Conservation (phyloP, 2,888 invertebrate species). For the Sinhomidia bicolor region DNA sequence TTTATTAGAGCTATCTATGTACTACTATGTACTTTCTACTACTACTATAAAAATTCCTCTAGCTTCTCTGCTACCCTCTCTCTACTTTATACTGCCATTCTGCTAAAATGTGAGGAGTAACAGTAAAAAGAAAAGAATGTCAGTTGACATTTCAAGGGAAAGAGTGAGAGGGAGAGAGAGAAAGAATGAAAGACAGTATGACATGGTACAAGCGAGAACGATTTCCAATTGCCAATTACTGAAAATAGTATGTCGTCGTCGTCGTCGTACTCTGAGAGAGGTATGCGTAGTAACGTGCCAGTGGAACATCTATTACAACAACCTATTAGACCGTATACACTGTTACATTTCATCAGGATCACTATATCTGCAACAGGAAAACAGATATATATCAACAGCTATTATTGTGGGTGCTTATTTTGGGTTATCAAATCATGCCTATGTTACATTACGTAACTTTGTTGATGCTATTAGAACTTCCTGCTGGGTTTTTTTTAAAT, state of each 20-base stretch:
- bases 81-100: neutral
- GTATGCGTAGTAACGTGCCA: neutral
- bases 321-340: neutral
- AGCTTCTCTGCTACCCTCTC: neutral
- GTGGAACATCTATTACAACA: neutral
- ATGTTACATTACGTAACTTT: neutral
- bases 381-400: neutral
- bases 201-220: slow-evolving; percentile 52
- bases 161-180: slow-evolving; percentile 23
- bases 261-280: no score
- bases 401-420: neutral
- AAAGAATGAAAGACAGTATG: slow-evolving; percentile 44
- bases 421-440: no score
- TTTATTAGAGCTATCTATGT: slow-evolving; percentile 34
- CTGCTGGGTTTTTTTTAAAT: no score
- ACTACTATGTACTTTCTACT: neutral
- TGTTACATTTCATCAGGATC: slow-evolving; percentile 2
- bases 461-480: neutral
- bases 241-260: neutral
- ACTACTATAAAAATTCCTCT: neutral
- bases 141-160: slow-evolving; percentile 32
- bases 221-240: slow-evolving; percentile 72
- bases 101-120: slow-evolving; percentile 14
- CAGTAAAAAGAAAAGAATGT: slow-evolving; percentile 35
- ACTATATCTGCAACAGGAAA: neutral